Evolutionary conservation across 2,888 invertebrate genomes (phyloP).

Genomic region (Seira sanloemensis): DNA sequence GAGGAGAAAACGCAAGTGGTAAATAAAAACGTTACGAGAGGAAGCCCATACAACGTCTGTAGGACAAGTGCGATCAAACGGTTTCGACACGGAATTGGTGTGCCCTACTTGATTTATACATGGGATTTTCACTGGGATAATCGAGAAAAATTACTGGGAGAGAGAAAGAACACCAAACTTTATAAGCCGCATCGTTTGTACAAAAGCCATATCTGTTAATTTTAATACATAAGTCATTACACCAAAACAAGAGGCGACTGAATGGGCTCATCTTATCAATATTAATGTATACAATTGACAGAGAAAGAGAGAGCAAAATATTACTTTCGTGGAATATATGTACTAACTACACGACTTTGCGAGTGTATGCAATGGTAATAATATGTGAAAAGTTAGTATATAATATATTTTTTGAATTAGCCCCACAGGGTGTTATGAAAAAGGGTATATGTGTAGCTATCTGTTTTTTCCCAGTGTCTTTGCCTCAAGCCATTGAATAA

Average conservation of each 20-base stretch:
- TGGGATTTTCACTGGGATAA: constrained; percentile 18
- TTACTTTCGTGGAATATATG: not conserved
- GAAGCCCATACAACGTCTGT: too few relatives aligned
- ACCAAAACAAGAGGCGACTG: not conserved
- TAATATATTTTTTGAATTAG: constrained; percentile 49
- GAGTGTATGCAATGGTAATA: not conserved
- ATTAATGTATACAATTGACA: constrained; percentile 62
- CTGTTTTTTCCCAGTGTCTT: constrained; percentile 26
- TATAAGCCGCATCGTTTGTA: too few relatives aligned
- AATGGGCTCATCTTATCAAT: constrained; percentile 53
- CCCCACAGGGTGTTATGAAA: constrained; percentile 62
- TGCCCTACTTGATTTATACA: not conserved
- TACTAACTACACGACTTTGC: constrained; percentile 7
- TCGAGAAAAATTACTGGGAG: constrained; percentile 12
- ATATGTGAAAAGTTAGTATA: constrained; percentile 5
- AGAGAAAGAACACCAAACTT: not conserved
- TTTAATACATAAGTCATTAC: constrained; percentile 54
- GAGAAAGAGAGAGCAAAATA: too few relatives aligned
- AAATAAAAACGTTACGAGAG: constrained; percentile 33
- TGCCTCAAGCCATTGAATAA: constrained; percentile 63
- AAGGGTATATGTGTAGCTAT: constrained; percentile 30
- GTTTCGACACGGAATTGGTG: not conserved
- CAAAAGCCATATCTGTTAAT: constrained; percentile 46
- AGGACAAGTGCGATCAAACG: too few relatives aligned
- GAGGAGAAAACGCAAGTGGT: constrained; percentile 39